These are phyloP conservation scores for Tridacna crocea DNA, from an alignment of 2,888 invertebrate genomes.

Conservation along the genomic window DNA sequence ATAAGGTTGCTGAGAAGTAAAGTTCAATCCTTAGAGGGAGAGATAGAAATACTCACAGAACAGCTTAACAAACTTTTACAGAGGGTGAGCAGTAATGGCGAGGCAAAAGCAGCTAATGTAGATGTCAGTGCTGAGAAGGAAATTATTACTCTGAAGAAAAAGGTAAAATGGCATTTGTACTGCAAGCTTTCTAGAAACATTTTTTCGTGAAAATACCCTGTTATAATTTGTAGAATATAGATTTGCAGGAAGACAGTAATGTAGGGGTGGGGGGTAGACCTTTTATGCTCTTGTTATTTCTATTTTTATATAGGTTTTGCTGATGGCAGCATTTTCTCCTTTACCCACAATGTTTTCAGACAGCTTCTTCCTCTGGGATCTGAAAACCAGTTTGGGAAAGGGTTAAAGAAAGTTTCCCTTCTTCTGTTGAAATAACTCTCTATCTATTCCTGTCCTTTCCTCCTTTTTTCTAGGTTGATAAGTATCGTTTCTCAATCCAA, in stretches of 20 bases:
- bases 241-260: too few species aligned
- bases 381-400: not conserved
- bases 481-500: slow-evolving; percentile 53
- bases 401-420: not conserved
- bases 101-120: not conserved
- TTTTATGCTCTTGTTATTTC: too few species aligned
- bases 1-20: slow-evolving; percentile 51
- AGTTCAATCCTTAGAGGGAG: slow-evolving; percentile 55
- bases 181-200: not conserved
- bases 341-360: not conserved
- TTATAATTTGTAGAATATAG: too few species aligned
- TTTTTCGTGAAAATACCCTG: not conserved
- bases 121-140: slow-evolving; percentile 41
- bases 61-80: slow-evolving; percentile 61
- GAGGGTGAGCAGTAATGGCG: slow-evolving; percentile 41
- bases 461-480: slow-evolving; percentile 38
- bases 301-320: too few species aligned
- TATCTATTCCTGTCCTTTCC: too few species aligned
- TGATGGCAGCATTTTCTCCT: not conserved
- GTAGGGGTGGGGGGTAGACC: too few species aligned
- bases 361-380: not conserved
- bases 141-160: slow-evolving; percentile 49
- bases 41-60: slow-evolving; percentile 63
- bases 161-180: slow-evolving; percentile 32
- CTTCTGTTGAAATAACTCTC: too few species aligned